Evolutionary conservation across 2,888 invertebrate genomes (phyloP), one percentile per base, ranked within the genome.

Genomic region (Drosophila koepferae): DNA sequence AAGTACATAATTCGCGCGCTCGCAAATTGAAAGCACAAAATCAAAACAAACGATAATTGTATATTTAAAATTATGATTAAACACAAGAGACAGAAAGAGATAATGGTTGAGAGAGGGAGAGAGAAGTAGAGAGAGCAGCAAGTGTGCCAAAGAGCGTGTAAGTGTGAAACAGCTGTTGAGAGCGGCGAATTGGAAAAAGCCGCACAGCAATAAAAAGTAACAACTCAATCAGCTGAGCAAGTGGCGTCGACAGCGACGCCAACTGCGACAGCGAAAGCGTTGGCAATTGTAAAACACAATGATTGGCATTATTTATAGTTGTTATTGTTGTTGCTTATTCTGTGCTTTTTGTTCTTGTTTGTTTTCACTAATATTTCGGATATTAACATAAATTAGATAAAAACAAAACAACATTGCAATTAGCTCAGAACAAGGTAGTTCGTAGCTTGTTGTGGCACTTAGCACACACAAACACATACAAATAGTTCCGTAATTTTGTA

Each of bases 41-140:
- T 81, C 85, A 81, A 84, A 90, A 85, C 76, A 89, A 86, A 90
- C 81, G 83, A 86, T 88, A 82, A 91, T 86, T 82, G 89, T 86
- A 86, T 84, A 86, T 89, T 89, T 87, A 86, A 86, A 90, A 84
- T 82, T 86, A 87, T 90, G 90, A 90, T 84, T 87, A 87, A 90
- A 55, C 51, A 18, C 49, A 34, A 34, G 49, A 51, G 43, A 51
- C n/a, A 9, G 66, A 67, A 36, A 46, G 56, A 40, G 48, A 38
- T 56, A 46, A 12, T 18, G 28, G 44, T 46, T 9, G 3, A 38
- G 44, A 49, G 63, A 34, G 16, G 38, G 36, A 41, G 41, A n/a
- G 18, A 34, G 43, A 0, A 44, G 66, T 76, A 16, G 49, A 54
- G 83, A 59, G 44, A 14, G 46, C 58, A 18, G 46, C 59, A 46